A percentile compares a stretch with the other conserved stretches of the same genome.
phyloP scores from a whole-genome alignment of 2,113 vertebrate species.

The Psephotus haematonotus region DNA sequence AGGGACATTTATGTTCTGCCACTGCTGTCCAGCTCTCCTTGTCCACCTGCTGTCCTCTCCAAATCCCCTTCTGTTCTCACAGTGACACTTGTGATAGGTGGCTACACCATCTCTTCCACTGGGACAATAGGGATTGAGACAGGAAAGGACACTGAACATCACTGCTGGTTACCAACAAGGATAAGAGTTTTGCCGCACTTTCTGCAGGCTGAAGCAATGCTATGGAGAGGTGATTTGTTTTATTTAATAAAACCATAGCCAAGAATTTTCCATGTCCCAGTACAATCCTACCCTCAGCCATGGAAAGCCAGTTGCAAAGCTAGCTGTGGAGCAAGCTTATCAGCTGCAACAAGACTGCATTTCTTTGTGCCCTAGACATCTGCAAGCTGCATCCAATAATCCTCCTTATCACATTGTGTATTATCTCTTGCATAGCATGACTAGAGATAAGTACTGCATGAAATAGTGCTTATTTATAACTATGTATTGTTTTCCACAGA shows the following conservation, averaged over 20 bases:
- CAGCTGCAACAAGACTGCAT: background rate
- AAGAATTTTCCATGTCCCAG: background rate
- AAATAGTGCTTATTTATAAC: background rate
- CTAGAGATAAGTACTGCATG: background rate
- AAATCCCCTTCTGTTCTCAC: background rate
- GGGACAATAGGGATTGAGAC: accelerated
- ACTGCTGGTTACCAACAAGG: background rate
- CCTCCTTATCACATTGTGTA: background rate
- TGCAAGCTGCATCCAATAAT: background rate
- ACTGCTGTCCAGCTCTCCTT: background rate
- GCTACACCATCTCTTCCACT: background rate
- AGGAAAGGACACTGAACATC: background rate
- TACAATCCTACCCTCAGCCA: background rate
- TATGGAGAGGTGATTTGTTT: background rate
- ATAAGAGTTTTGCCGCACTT: background rate
- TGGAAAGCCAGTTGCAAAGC: background rate
- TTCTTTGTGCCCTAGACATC: background rate
- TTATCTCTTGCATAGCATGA: background rate
- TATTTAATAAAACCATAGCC: background rate
- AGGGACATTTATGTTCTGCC: background rate
- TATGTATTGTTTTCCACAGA: background rate
- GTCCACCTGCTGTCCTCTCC: background rate
- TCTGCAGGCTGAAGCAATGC: background rate
- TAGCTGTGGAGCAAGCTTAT: background rate
- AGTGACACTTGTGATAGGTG: background rate